phyloP scores from a whole-genome alignment of 2,797 vertebrate species.

The Mus spretus region DNA sequence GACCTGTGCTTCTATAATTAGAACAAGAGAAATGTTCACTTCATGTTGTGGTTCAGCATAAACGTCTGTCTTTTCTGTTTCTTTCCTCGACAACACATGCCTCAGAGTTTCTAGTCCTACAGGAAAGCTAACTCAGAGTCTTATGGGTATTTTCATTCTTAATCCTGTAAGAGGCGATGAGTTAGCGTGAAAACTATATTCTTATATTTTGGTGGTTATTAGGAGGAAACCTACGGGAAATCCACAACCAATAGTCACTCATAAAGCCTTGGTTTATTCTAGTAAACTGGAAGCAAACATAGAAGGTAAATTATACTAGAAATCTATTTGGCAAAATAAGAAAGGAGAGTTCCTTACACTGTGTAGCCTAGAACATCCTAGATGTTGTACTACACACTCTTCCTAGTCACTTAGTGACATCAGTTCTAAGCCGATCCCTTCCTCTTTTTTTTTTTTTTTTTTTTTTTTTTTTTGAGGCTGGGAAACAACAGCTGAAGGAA shows the following conservation, averaged over 20 bases:
- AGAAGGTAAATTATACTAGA: background rate
- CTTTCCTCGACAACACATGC: background rate
- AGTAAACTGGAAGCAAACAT: constrained; percentile 34
- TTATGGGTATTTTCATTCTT: constrained; percentile 32
- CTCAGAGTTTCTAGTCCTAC: background rate
- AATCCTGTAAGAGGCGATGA: background rate
- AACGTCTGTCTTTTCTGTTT: background rate
- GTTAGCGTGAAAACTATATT: background rate
- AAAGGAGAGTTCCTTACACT: background rate
- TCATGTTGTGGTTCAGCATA: background rate
- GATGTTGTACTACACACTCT: fast-evolving
- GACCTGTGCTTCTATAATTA: background rate
- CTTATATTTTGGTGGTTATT: constrained; percentile 6
- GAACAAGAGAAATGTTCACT: background rate
- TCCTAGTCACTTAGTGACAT: background rate
- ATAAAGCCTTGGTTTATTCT: background rate
- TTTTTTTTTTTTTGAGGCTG: background rate
- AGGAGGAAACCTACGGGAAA: background rate
- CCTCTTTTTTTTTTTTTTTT: background rate
- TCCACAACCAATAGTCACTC: background rate
- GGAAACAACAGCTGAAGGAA: background rate
- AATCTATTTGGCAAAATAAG: background rate
- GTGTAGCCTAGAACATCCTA: background rate
- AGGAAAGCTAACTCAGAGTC: constrained; percentile 9
- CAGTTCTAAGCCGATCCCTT: background rate